Percentiles rank a stretch among this genome's conserved stretches.
These are phyloP conservation scores for Auanema freiburgensis DNA, from an alignment of 2,888 invertebrate species.

Conservation along the genomic window DNA sequence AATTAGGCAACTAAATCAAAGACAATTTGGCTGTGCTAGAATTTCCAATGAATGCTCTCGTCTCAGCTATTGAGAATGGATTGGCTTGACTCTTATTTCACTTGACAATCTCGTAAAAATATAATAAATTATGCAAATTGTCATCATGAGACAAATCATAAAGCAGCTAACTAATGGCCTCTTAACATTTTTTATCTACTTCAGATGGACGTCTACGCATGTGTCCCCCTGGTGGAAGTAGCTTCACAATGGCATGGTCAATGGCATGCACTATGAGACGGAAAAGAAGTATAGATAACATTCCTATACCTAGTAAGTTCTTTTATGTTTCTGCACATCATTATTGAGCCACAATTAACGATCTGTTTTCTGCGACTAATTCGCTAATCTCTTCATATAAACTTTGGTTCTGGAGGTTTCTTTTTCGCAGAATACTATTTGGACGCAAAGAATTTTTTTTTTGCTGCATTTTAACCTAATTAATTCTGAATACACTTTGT, in stretches of 20 bases:
- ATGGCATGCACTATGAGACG: slow-evolving; percentile 51
- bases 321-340: neutral
- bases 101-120: no score
- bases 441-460: slow-evolving; percentile 5
- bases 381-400: no score
- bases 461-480: slow-evolving; percentile 3
- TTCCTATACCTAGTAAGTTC: neutral
- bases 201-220: slow-evolving; percentile 45
- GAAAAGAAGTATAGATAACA: slow-evolving; percentile 26
- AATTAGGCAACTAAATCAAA: no score
- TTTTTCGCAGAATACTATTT: neutral
- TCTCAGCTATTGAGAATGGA: no score
- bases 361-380: neutral
- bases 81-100: no score
- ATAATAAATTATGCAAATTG: neutral
- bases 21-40: no score
- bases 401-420: neutral
- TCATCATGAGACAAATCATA: neutral
- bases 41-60: no score
- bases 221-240: slow-evolving; percentile 52
- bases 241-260: slow-evolving; percentile 55
- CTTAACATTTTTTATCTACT: slow-evolving; percentile 3
- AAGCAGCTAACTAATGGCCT: neutral
- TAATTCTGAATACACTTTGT: slow-evolving; percentile 2
- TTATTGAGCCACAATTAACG: neutral